Evolutionary conservation across 2,797 vertebrate species (phyloP), one percentile per base, ranked within the genome.

Genomic region (Neosilurus hyrtlii): DNA sequence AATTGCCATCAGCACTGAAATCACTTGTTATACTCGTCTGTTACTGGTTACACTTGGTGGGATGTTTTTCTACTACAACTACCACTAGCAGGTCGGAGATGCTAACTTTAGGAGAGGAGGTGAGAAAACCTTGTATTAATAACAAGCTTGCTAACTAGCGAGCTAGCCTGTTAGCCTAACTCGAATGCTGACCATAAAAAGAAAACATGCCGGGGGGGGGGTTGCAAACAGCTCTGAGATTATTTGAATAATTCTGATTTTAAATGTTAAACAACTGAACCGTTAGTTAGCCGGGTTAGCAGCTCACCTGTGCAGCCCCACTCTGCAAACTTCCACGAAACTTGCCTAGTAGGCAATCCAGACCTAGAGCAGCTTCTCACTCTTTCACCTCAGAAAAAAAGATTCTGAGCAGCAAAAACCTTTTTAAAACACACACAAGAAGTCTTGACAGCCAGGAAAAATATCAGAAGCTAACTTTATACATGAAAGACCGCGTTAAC

Each of bases 281-380:
- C 5, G n/a, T 49, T 37, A 76, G 37, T 14, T 10, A 65, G n/a
- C 10, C 2, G 20, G 49, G 54, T 66, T 35, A 74, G 71, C 62
- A 77, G 49, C 83, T 84, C 72, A 84, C 83, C 83, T 84, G 79
- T 62, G 62, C 79, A 62, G 72, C 43, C 15, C 63, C 79, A 70
- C 79, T 84, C 79, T 81, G 79, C 83, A 84, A 82, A 82, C 73
- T 82, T 83, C 73, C 81, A 66, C 81, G 49, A 22, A 83, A 83
- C 82, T 79, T 79, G 37, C 68, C 82, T 26, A 83, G 68, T 24
- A 79, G 66, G 68, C 82, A 79, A 54, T 70, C 82, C 82, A 83
- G 82, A 35, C 62, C 81, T 66, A 1, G 15, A 54, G 57, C 71
- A 74, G 70, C 59, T 49, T 5, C 16, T 10, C 54, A 43, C 16